Conservation (phyloP, 2,113 vertebrate species). For the Odocoileus virginianus region DNA sequence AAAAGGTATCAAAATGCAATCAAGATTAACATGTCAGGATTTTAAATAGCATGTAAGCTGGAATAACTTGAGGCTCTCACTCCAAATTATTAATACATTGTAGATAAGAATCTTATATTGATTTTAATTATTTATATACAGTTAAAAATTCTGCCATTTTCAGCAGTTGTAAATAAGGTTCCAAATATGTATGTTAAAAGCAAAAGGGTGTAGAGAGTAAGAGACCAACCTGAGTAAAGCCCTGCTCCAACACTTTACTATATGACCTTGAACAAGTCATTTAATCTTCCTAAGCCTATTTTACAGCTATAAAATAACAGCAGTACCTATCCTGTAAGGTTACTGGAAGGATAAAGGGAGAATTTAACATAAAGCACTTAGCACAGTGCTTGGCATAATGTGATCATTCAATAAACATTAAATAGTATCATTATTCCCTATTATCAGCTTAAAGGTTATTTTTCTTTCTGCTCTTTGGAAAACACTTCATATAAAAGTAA, state of each 20-base stretch:
- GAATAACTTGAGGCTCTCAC: background rate
- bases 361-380: conserved; percentile 42
- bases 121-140: conserved; percentile 31
- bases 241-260: background rate
- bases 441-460: conserved; percentile 23
- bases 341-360: conserved; percentile 36
- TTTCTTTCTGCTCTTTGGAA: conserved; percentile 42
- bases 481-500: background rate
- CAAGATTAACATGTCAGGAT: conserved; percentile 9
- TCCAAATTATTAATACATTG: background rate
- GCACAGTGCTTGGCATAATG: background rate
- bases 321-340: background rate
- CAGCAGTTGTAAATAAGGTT: background rate
- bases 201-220: background rate
- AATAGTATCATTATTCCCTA: background rate
- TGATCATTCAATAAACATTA: conserved; percentile 35
- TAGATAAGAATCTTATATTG: background rate
- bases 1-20: conserved; percentile 7
- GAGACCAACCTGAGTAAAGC: background rate
- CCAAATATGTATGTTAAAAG: background rate
- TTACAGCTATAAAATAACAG: conserved; percentile 32
- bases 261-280: conserved; percentile 36
- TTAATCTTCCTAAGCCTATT: conserved; percentile 22
- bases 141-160: background rate
- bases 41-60: background rate